These are phyloP conservation scores for Margaritifera margaritifera DNA, from an alignment of 2,888 invertebrate genomes.

Conservation along the genomic window DNA sequence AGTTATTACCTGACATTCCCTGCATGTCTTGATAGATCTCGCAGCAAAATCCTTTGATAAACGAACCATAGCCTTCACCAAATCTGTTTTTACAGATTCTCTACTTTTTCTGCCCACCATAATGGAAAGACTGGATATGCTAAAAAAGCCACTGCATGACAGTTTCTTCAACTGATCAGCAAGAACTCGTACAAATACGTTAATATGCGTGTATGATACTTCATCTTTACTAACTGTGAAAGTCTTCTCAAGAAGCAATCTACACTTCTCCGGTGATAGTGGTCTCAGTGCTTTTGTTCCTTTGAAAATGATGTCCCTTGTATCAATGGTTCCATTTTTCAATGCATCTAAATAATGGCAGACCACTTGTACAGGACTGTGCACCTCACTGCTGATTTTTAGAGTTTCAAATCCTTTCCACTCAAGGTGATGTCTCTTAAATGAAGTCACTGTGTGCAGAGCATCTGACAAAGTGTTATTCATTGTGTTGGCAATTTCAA, in stretches of 20 bases:
- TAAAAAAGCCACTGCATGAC: slow-evolving; percentile 46
- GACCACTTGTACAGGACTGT: slow-evolving; percentile 51
- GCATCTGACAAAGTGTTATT: slow-evolving; percentile 40
- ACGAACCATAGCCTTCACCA: slow-evolving; percentile 25
- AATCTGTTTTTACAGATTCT: slow-evolving; percentile 16
- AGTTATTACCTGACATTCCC: slow-evolving; percentile 17
- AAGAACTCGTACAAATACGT: slow-evolving; percentile 43
- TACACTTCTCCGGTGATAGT: slow-evolving; percentile 24
- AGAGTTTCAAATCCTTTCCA: slow-evolving; percentile 38
- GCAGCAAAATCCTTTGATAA: slow-evolving; percentile 29
- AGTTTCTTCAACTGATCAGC: slow-evolving; percentile 54
- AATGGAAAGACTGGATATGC: background rate
- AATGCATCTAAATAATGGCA: slow-evolving; percentile 38
- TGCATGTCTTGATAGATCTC: slow-evolving; percentile 21
- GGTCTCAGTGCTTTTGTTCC: slow-evolving; percentile 14
- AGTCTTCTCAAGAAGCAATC: slow-evolving; percentile 25
- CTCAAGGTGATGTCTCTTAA: slow-evolving; percentile 27
- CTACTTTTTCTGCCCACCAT: slow-evolving; percentile 13
- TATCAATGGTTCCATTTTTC: slow-evolving; percentile 29
- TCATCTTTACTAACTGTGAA: slow-evolving; percentile 14
- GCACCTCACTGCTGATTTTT: slow-evolving; percentile 32
- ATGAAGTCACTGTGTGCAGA: slow-evolving; percentile 37
- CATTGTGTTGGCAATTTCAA: slow-evolving; percentile 51
- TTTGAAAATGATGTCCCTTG: slow-evolving; percentile 29
- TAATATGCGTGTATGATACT: slow-evolving; percentile 38